Conservation (phyloP, 2,888 invertebrate species). For the Standfussiana lucernea region DNA sequence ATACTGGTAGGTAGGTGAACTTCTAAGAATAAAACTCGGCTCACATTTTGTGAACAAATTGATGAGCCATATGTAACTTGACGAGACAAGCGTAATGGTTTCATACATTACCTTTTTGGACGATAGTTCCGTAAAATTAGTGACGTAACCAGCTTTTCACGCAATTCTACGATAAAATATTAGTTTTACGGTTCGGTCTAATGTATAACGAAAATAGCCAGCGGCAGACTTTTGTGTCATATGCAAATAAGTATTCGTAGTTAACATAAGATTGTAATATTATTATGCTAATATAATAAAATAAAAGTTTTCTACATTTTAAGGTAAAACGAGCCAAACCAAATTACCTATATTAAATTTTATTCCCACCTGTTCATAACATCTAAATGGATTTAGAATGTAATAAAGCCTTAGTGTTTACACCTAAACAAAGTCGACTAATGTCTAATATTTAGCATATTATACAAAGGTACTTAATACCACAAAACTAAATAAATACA, state of each 20-base stretch:
- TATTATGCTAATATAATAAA: background rate
- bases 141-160: slow-evolving; percentile 5
- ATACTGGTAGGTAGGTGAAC: background rate
- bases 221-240: slow-evolving; percentile 6
- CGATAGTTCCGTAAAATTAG: slow-evolving; percentile 9
- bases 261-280: background rate
- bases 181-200: slow-evolving; percentile 15
- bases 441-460: background rate
- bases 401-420: slow-evolving; percentile 6
- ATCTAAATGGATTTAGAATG: slow-evolving; percentile 10
- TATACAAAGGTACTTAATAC: background rate
- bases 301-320: slow-evolving; percentile 5
- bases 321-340: background rate
- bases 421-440: background rate
- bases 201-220: slow-evolving; percentile 23
- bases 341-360: background rate
- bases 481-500: background rate
- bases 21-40: background rate
- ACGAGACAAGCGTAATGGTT: background rate
- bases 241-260: slow-evolving; percentile 8
- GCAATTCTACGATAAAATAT: slow-evolving; percentile 6
- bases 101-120: background rate
- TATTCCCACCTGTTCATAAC: background rate
- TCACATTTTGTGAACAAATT: background rate
- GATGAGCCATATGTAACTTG: background rate